phyloP scores from a whole-genome alignment of 2,888 invertebrate species.

The Candidula unifasciata region DNA sequence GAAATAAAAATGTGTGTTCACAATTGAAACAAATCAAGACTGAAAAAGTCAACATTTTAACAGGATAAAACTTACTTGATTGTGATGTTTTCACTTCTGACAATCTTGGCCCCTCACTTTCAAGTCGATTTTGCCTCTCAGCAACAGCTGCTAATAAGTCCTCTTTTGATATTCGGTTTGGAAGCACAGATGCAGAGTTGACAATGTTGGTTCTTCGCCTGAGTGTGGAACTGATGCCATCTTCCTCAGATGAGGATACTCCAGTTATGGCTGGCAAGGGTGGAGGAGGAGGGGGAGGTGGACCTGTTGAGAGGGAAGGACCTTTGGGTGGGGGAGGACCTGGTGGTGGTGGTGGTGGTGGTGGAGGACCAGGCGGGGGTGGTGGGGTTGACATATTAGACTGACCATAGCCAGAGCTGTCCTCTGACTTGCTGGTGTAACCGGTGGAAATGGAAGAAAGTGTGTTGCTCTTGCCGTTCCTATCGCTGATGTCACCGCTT shows the following conservation, averaged over 20 bases:
- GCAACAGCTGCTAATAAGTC: conserved; percentile 74
- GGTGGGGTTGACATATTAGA: conserved; percentile 56
- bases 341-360: conserved; percentile 55
- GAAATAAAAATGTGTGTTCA: neutral
- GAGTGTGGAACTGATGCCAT: conserved; percentile 5
- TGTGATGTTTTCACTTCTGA: conserved; percentile 39
- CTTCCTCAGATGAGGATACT: conserved; percentile 40
- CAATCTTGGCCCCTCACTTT: conserved; percentile 64
- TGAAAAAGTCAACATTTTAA: neutral
- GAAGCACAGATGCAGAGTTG: conserved; percentile 52
- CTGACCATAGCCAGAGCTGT: conserved; percentile 8
- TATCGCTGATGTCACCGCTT: conserved; percentile 43
- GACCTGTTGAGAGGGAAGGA: conserved; percentile 43
- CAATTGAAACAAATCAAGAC: neutral
- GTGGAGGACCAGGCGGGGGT: conserved; percentile 37
- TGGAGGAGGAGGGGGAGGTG: conserved; percentile 28
- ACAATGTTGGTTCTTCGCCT: conserved; percentile 31
- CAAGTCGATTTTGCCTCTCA: conserved; percentile 68
- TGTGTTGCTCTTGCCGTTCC: conserved; percentile 18
- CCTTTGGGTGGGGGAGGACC: neutral
- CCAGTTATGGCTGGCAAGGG: conserved; percentile 39
- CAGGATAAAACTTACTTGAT: conserved; percentile 21
- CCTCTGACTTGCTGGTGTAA: neutral
- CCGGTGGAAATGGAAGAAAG: conserved; percentile 10
- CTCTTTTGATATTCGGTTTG: conserved; percentile 56